phyloP scores from a whole-genome alignment of 2,113 vertebrate genomes.

The Silurus asotus region DNA sequence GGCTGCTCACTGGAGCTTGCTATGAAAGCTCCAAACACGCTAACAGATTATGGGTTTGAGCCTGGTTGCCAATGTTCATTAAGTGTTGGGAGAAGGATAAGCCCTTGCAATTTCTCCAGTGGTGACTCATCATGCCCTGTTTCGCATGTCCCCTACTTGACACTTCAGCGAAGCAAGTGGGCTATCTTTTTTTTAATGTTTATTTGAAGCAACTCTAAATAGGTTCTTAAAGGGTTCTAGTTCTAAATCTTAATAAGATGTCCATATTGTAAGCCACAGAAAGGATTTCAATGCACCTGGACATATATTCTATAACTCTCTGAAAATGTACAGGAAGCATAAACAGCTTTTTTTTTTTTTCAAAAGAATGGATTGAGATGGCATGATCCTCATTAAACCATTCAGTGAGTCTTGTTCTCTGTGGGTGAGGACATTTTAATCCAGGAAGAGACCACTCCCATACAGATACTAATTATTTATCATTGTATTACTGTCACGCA shows the following conservation, averaged over 20 bases:
- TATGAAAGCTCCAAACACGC: constrained; percentile 56
- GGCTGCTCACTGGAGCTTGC: constrained; percentile 54
- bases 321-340: background rate
- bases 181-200: constrained; percentile 32
- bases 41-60: constrained; percentile 58
- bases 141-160: constrained; percentile 24
- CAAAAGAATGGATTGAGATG: background rate
- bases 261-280: background rate
- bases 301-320: background rate
- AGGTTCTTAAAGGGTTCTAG: background rate
- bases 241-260: background rate
- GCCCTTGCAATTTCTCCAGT: constrained; percentile 51
- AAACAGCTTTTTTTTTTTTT: background rate
- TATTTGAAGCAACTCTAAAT: background rate
- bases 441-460: background rate
- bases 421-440: background rate
- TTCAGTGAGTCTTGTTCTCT: background rate
- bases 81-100: constrained; percentile 55
- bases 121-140: constrained; percentile 34
- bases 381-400: background rate
- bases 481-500: background rate
- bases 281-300: background rate
- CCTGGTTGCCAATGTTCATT: constrained; percentile 56
- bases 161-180: constrained; percentile 8
- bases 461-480: background rate